These are phyloP conservation scores for Dasyurus viverrinus DNA, from an alignment of 2,113 vertebrate species.

Conservation along the genomic window DNA sequence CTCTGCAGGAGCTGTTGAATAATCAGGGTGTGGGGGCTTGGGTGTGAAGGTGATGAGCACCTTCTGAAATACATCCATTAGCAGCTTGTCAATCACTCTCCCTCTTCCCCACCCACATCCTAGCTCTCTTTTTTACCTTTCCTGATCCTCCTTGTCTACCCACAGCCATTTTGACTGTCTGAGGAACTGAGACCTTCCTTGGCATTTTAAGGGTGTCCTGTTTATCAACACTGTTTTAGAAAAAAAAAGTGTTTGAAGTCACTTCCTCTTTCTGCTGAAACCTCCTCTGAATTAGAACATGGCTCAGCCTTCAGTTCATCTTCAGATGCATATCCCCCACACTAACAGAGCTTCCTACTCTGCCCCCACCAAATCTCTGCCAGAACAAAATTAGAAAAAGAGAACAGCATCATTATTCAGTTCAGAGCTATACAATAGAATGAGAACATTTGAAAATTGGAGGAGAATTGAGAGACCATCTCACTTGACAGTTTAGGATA, in stretches of 20 bases:
- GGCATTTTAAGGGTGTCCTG: neutral
- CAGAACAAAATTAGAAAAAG: neutral
- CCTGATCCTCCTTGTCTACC: neutral
- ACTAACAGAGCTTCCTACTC: neutral
- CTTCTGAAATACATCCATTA: neutral
- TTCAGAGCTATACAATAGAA: neutral
- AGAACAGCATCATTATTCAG: neutral
- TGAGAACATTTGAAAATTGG: neutral
- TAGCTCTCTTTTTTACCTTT: neutral
- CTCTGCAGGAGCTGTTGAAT: constrained; percentile 3
- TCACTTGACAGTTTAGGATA: neutral
- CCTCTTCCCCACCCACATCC: neutral
- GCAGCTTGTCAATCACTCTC: neutral
- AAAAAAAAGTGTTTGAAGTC: neutral
- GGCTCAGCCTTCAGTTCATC: neutral
- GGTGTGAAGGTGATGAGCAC: neutral
- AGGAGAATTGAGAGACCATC: neutral
- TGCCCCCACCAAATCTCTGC: neutral
- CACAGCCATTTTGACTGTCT: neutral
- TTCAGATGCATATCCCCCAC: neutral
- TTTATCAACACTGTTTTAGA: constrained; percentile 53
- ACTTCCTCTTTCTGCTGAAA: neutral
- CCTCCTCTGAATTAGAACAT: constrained; percentile 13
- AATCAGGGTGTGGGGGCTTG: neutral
- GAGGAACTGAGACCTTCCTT: neutral